Base-by-base conservation (phyloP, 2,113 vertebrate species). In the Paramisgurnus dabryanus region DNA sequence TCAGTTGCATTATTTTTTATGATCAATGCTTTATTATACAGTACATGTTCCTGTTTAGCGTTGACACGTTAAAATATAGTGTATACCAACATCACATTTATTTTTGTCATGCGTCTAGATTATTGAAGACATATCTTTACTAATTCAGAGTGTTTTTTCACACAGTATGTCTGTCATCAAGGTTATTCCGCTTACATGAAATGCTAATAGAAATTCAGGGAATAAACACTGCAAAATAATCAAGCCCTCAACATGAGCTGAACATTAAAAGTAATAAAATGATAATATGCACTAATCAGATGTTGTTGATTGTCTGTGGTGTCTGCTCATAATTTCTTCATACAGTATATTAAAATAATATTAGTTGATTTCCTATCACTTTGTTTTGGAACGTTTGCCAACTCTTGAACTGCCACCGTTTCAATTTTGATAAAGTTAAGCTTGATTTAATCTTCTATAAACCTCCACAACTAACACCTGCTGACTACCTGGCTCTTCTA, bases 181-280 rank as follows among this genome's bases (percentile, higher is more conserved):
- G 57, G 58, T 47, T 49, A 34, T 75, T 75, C 72, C 34, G 41
- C 58, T 63, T 75, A 63, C 47, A 75, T 63, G 41, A 49, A 43
- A 18, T 61, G 57, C 57, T 74, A 74, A 47, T 61, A 74, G 11
- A 74, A 63, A 61, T 63, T 18, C 18, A n/a, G 58, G 34, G 18
- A 47, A 22, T 12, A 75, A 75, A 75, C 58, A 61, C 58, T 75
- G 72, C 58, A 34, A 61, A 73, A 73, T 73, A 73, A 75, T 75
- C 72, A 75, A 45, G 58, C 58, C 55, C 66, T 47, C 65, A 60
- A 40, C 18, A 61, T 60, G 55, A 79, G 67, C 66, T 69, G 76
- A 68, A 68, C 55, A 72, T 80, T 80, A 80, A 61, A 71, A 55
- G 61, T 64, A 80, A 72, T 71, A 49, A 71, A 65, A 11, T 50